These are phyloP conservation scores for Trididemnum nubilum DNA, from an alignment of 23 tunicate genomes.

Conservation along the genomic window DNA sequence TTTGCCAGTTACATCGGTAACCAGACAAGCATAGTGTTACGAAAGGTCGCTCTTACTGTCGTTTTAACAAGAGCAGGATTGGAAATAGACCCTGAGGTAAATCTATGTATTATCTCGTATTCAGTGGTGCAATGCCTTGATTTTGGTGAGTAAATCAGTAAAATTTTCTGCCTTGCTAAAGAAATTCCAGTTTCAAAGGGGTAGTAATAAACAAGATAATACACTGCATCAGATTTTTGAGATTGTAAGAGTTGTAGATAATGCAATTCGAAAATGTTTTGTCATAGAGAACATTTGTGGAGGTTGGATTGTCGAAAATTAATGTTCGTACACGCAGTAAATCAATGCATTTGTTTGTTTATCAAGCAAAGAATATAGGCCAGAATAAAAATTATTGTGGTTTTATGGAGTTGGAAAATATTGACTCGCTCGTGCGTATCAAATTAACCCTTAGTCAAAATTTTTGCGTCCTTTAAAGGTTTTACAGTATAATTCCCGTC, in stretches of 20 bases:
- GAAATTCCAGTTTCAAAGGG: no score
- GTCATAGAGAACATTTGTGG: no score
- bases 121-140: not conserved
- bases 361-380: no score
- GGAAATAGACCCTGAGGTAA: conserved; percentile 80
- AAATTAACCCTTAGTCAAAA: no score
- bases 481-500: not conserved
- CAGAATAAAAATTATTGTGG: no score
- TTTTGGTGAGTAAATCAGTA: not conserved
- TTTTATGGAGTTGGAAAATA: no score
- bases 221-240: not conserved
- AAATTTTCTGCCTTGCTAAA: not conserved
- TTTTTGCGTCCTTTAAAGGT: no score
- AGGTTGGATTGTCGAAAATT: no score
- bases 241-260: not conserved
- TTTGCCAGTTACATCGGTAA: conserved; percentile 50
- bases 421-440: no score
- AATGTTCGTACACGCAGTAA: no score
- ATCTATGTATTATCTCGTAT: not conserved
- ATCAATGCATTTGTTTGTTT: no score
- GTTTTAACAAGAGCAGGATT: conserved; percentile 82
- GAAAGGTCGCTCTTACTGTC: conserved; percentile 68
- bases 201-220: no score
- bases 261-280: not conserved
- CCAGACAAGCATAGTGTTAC: conserved; percentile 38